Percentiles rank a stretch among this genome's conserved stretches.
These are phyloP conservation scores for Nephila pilipes DNA, from an alignment of 1,140 invertebrate species.

Conservation along the genomic window DNA sequence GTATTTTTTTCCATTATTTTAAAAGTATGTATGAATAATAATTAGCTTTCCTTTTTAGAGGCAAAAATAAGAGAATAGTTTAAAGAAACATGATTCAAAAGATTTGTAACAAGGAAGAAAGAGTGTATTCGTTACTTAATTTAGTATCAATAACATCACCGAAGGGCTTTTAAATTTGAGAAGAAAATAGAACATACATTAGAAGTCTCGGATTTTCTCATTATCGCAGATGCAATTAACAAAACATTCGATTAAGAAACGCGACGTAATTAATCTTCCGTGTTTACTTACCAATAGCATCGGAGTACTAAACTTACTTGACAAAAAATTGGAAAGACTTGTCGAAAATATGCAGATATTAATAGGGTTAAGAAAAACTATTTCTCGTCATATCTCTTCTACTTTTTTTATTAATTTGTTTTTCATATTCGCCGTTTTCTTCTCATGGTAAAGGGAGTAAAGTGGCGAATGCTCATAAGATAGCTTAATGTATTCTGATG, in stretches of 20 bases:
- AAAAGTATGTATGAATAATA: no score
- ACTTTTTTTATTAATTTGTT: not conserved
- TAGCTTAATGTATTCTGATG: not conserved
- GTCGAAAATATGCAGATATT: not conserved
- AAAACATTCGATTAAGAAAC: not conserved
- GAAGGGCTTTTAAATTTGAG: not conserved
- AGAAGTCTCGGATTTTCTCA: not conserved
- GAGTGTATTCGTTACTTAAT: not conserved
- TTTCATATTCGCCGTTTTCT: not conserved
- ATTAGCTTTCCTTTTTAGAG: no score
- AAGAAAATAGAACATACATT: not conserved
- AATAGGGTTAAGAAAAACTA: not conserved
- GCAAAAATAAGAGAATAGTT: no score
- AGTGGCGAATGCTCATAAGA: no score
- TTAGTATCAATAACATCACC: not conserved
- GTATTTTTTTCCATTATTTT: no score
- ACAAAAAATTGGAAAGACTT: not conserved
- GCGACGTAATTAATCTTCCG: not conserved
- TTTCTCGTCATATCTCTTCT: not conserved
- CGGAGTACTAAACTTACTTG: not conserved
- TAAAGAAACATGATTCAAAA: no score
- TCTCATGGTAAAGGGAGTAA: not conserved
- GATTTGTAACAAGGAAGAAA: not conserved
- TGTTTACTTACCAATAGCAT: constrained; percentile 9
- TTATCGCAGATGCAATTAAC: constrained; percentile 27